Evolutionary conservation across 2,888 invertebrate species (phyloP), one percentile per base, ranked within the genome.

Genomic region (Apamea epomidion): DNA sequence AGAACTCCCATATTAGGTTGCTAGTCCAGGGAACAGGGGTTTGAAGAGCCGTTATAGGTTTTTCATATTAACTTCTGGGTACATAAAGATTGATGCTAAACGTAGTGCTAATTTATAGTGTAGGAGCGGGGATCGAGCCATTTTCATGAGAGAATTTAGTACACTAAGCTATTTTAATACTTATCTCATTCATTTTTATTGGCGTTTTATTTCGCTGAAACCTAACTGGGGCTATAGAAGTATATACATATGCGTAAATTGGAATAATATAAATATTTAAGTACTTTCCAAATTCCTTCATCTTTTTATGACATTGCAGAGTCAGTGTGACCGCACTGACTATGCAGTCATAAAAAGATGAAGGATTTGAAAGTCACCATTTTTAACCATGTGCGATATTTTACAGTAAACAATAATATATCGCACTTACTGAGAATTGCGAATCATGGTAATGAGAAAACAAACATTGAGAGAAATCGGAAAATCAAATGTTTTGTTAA

Each of bases 1-100:
- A 94, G 84, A 93, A 92, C 92, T 91, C 89, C 88, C 91, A 91
- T 93, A 93, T 94, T 93, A 91, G 92, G 92, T 93, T 92, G 91
- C 90, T 87, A 79, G 80, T 81, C 7, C 2, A 84, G 74, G 78
- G 90, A 87, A 92, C 88, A 91, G 80, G 76, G 87, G 83, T 79
- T 70, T 74, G 82, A 58, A 64, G 81, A 84, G 89, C 76, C 25
- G 77, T 69, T 73, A n/a, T 60, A 62, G 25, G 18, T 37, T 42
- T 16, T 69, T 62, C n/a, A 64, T 73, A 18, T 60, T 18, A n/a
- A 65, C 32, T 72, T 58, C 12, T 69, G n/a, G 45, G 62, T 32
- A 32, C 16, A 37, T 77, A 29, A 42, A 73, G 45, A 16, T 70
- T 58, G 21, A 32, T 58, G 21, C 1, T 51, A 51, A 42, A 48